Evolutionary conservation across 1,140 invertebrate genomes (phyloP).

Genomic region (Heliconius melpomene): DNA sequence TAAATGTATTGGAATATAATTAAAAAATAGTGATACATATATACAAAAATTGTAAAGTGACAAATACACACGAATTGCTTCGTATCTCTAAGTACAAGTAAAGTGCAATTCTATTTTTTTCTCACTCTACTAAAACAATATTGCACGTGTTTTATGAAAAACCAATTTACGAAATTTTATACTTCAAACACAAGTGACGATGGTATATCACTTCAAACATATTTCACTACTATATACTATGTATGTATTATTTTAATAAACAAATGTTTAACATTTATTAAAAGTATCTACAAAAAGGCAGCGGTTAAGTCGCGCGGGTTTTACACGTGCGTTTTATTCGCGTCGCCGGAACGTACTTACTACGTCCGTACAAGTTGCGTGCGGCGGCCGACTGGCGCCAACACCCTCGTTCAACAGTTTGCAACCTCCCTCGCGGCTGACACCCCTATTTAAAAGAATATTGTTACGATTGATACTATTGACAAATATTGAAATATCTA

Average conservation of each 20-base stretch:
- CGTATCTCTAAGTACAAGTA: too few relatives aligned
- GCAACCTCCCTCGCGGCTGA: constrained; percentile 55
- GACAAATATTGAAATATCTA: neutral
- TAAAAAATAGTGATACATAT: too few relatives aligned
- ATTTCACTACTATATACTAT: neutral
- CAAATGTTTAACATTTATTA: neutral
- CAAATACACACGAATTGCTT: too few relatives aligned
- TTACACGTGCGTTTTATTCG: constrained; percentile 16
- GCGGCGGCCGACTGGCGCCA: constrained; percentile 69
- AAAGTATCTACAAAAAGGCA: neutral
- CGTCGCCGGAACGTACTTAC: constrained; percentile 35
- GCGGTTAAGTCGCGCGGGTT: constrained; percentile 30
- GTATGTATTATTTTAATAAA: neutral
- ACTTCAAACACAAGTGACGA: neutral
- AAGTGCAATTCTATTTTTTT: too few relatives aligned
- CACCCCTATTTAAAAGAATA: constrained; percentile 48
- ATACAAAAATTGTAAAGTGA: too few relatives aligned
- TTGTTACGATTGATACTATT: constrained; percentile 10
- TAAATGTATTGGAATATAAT: too few relatives aligned
- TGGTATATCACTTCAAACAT: constrained; percentile 5
- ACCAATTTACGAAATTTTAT: neutral
- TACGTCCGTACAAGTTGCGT: constrained; percentile 54
- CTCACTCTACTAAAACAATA: neutral
- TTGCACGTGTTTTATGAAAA: neutral
- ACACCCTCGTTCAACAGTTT: constrained; percentile 73